Evolutionary conservation across 2,888 invertebrate species (phyloP).

Genomic region (Tipula helvola): DNA sequence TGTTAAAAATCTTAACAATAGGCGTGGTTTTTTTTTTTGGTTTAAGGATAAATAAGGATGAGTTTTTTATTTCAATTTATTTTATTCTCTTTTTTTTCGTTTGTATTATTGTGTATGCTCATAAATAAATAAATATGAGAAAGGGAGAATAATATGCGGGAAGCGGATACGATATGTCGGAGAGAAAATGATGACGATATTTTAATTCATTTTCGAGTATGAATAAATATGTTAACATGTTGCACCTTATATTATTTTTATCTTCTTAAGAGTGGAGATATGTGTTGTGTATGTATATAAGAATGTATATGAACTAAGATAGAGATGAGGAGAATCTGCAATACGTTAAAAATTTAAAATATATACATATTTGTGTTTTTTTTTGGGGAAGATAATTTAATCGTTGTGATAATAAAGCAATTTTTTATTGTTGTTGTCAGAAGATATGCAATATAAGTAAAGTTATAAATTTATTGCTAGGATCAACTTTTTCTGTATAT

Average conservation of each 20-base stretch:
- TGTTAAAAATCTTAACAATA: neutral
- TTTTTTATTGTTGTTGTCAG: neutral
- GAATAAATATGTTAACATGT: neutral
- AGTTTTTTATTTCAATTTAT: neutral
- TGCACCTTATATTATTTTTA: neutral
- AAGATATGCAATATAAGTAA: neutral
- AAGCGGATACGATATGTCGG: neutral
- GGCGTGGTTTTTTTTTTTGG: conserved; percentile 5
- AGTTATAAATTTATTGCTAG: neutral
- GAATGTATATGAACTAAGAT: neutral
- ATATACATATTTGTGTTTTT: neutral
- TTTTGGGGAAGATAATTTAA: neutral
- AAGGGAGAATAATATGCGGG: neutral
- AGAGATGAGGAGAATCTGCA: neutral
- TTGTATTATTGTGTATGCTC: neutral
- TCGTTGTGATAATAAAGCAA: neutral
- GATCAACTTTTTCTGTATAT: neutral
- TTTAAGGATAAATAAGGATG: neutral
- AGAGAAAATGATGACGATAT: neutral
- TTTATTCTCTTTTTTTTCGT: neutral
- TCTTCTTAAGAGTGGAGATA: neutral
- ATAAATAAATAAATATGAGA: neutral
- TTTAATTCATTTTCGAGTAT: neutral
- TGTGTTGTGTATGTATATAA: too few species aligned
- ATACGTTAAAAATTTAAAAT: neutral